Conservation (phyloP, 2,797 vertebrate genomes). For the Pangasius djambal region DNA sequence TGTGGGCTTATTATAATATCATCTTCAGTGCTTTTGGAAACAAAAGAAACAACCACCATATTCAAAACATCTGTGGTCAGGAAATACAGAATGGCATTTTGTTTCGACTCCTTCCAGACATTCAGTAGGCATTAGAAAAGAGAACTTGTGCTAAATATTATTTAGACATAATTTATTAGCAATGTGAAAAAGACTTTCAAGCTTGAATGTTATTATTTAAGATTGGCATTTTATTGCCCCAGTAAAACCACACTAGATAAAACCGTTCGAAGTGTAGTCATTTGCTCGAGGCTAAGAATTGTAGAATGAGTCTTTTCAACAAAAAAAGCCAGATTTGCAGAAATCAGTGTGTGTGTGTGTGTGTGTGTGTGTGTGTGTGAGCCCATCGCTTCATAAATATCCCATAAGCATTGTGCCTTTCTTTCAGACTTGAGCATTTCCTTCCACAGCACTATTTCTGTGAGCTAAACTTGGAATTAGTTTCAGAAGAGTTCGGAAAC, state of each 20-base stretch:
- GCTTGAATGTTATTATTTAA: slow-evolving; percentile 18
- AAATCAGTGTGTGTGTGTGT: not conserved
- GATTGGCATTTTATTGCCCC: slow-evolving; percentile 22
- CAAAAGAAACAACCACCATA: slow-evolving; percentile 41
- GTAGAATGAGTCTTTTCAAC: not conserved
- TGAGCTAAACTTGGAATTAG: slow-evolving; percentile 55
- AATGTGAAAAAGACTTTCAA: slow-evolving; percentile 22
- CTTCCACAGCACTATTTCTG: slow-evolving; percentile 56
- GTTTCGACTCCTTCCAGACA: slow-evolving; percentile 47
- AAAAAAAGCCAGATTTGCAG: not conserved
- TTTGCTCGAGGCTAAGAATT: not conserved
- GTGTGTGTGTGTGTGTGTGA: slow-evolving; percentile 29
- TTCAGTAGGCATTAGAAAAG: slow-evolving; percentile 42
- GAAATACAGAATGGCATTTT: slow-evolving; percentile 41
- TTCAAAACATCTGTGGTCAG: slow-evolving; percentile 53
- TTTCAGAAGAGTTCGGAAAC: slow-evolving; percentile 46
- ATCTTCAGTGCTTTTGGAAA: slow-evolving; percentile 33
- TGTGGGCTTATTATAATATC: slow-evolving; percentile 36
- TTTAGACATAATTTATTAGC: slow-evolving; percentile 30
- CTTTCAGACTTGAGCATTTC: slow-evolving; percentile 61
- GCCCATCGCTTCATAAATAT: slow-evolving; percentile 51
- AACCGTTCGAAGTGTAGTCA: not conserved
- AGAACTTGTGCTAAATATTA: slow-evolving; percentile 26
- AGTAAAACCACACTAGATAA: slow-evolving; percentile 15
- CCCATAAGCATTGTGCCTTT: slow-evolving; percentile 58